Conservation (phyloP, 92 coral and sea anemone species). For the Nematostella vectensis region DNA sequence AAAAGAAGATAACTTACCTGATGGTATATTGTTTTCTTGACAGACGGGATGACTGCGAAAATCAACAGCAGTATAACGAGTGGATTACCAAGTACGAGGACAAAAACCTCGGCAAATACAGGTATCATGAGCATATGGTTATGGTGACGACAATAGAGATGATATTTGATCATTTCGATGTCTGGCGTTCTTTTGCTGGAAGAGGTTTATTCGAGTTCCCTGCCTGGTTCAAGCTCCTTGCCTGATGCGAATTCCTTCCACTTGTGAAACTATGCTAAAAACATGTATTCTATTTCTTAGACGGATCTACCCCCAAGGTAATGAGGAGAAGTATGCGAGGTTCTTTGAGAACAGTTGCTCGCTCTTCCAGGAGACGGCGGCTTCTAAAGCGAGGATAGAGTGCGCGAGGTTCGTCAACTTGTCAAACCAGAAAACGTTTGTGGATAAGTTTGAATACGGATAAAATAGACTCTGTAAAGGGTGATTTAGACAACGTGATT, state of each 20-base stretch:
- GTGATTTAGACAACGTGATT: no score
- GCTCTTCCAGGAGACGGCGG: conserved; percentile 88
- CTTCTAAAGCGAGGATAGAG: conserved; percentile 94
- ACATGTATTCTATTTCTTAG: conserved; percentile 39
- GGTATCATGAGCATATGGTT: no score
- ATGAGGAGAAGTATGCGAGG: conserved; percentile 75
- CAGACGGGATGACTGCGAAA: conserved; percentile 72
- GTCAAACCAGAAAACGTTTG: not conserved
- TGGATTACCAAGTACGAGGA: conserved; percentile 79
- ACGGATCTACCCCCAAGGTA: conserved; percentile 85
- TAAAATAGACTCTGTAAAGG: no score
- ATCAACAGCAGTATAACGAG: conserved; percentile 58
- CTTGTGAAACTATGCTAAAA: no score
- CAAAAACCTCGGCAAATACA: conserved; percentile 75
- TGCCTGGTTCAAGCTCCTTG: no score
- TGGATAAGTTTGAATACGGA: not conserved
- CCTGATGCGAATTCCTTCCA: no score
- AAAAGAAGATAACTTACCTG: no score
- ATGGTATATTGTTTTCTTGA: no score
- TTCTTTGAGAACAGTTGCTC: conserved; percentile 96
- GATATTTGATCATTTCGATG: no score
- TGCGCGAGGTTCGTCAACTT: conserved; percentile 97
- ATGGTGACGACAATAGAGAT: no score
- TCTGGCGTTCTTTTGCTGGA: no score
- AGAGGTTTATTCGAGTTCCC: no score